Evolutionary conservation across 2,113 vertebrate genomes (phyloP).

Genomic region (Calidris pygmaea): DNA sequence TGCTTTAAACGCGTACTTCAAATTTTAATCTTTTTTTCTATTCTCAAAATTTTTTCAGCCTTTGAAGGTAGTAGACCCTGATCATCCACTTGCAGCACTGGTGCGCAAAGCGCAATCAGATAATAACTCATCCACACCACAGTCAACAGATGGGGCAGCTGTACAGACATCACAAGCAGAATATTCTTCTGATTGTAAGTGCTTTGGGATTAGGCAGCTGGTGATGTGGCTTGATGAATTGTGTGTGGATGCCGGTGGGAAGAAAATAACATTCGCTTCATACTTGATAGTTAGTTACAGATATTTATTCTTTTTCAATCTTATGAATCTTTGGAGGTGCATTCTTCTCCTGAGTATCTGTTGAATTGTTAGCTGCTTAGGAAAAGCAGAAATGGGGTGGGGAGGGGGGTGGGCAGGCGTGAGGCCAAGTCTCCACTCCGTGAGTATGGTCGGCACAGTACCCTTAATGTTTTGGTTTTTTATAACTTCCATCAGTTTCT

Average conservation of each 20-base stretch:
- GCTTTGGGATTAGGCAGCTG: conserved; percentile 6
- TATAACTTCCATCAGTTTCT: neutral
- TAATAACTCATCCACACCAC: conserved; percentile 74
- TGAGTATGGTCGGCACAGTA: neutral
- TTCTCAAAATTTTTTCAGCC: conserved; percentile 77
- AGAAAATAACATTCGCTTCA: neutral
- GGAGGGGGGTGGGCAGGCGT: neutral
- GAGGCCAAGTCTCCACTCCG: neutral
- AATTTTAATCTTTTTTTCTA: neutral
- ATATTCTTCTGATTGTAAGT: conserved; percentile 91
- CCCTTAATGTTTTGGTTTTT: neutral
- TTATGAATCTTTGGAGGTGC: neutral
- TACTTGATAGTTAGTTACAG: neutral
- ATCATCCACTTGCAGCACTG: conserved; percentile 91
- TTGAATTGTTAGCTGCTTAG: neutral
- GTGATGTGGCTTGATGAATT: neutral
- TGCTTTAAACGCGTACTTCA: neutral
- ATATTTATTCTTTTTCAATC: neutral
- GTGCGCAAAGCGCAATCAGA: conserved; percentile 89
- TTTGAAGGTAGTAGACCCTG: conserved; percentile 93
- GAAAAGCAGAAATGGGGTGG: neutral
- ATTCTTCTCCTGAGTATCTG: neutral
- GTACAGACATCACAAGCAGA: conserved; percentile 76
- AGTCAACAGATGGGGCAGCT: conserved; percentile 68
- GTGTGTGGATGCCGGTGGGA: neutral